Evolutionary conservation across 2,113 vertebrate genomes (phyloP), one percentile per base, ranked within the genome.

Genomic region (Caloenas nicobarica): DNA sequence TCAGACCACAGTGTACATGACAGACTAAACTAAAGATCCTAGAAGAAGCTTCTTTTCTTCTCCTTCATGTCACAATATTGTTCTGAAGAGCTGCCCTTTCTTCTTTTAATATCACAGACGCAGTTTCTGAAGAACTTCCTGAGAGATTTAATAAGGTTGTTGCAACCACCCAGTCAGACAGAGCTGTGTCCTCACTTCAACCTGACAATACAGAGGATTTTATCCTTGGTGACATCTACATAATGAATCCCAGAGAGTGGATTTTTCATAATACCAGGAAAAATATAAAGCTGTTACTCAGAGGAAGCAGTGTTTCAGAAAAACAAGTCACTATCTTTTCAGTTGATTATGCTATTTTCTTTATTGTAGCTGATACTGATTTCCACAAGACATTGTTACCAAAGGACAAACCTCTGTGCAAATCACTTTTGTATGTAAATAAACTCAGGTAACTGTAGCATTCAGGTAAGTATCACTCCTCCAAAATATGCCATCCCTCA

Each of bases 61-160:
- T 91, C 34, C 54, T 56, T 64, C 22, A 1, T 61, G 71, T 80
- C 57, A 77, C 86, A 77, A 11, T 48, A 34, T 15, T 56, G 29
- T 40, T 79, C 86, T 80, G 28, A 25, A 77, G 58, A 93, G 54
- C 44, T 93, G 74, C 70, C 90, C 57, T 79, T 93, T 81, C 46
- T 72, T 89, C 89, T 86, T 95, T 78, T 54, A 84, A 58, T 89
- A 70, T 58, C 84, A 78, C 70, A 87, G 87, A 33, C 3, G 5
- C 65, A 48, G 78, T 76, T 95, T 89, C 53, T 77, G 62, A 91
- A 82, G 57, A 76, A 89, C 53, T 91, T 97, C 50, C 57, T 76
- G 79, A 60, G 85, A 85, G 79, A 92, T 71, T 88, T 86, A 84
- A 91, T 92, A 84, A 88, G 83, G 83, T 77, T 95, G 82, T 82